Percentiles rank a stretch among this genome's conserved stretches.
phyloP scores from a whole-genome alignment of 2,113 vertebrate species.

The Apodemus sylvaticus region DNA sequence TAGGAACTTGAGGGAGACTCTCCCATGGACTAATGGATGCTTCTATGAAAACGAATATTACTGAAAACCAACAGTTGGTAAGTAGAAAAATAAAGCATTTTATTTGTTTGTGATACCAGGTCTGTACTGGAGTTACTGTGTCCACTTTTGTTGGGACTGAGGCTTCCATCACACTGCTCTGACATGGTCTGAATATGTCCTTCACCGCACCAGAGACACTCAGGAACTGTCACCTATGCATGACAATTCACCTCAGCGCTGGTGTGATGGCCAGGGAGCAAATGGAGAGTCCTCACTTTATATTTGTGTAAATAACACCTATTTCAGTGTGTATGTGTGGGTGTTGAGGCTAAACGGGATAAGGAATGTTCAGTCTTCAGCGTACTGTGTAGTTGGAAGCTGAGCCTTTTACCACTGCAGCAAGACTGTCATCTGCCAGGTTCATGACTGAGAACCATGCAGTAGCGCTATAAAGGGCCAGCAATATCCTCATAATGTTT shows the following conservation, averaged over 20 bases:
- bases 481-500: background rate
- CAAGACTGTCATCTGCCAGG: background rate
- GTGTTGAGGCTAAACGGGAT: background rate
- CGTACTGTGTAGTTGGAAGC: background rate
- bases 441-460: background rate
- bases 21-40: background rate
- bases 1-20: background rate
- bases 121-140: background rate
- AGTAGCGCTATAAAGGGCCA: too few relatives aligned
- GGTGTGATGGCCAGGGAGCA: background rate
- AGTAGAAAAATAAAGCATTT: background rate
- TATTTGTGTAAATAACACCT: background rate
- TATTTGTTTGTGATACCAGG: background rate
- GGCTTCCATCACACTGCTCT: background rate
- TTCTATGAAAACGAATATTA: background rate
- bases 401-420: background rate
- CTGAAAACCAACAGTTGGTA: background rate
- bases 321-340: background rate
- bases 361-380: background rate
- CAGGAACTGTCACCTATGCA: background rate
- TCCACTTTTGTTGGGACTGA: background rate
- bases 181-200: background rate
- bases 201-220: background rate
- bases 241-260: background rate
- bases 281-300: background rate